Evolutionary conservation across 2,888 invertebrate genomes (phyloP), one percentile per base, ranked within the genome.

Genomic region (Cephalotes varians): DNA sequence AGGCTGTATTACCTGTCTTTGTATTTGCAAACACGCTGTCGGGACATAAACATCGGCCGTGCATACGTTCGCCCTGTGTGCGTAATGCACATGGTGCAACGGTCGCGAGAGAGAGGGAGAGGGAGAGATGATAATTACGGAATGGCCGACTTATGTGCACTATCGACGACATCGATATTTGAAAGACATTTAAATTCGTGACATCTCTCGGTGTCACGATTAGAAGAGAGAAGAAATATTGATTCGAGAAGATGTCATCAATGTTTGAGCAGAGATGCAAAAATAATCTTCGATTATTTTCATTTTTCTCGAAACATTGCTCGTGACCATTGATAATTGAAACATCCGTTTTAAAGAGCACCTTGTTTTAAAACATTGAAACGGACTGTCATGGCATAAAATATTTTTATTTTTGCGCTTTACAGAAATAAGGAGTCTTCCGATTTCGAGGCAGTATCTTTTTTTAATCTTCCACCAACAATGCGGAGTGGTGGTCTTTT

Each of bases 21-120:
- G 91, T 91, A 90, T 91, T 86, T 82, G 88, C 90, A 87, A 91
- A 91, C 89, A 90, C 74, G 85, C 86, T 87, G 88, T 84, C 85
- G 76, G 64, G 86, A 85, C 88, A 86, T 88, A 90, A 91, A 89
- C 89, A 74, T 74, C 64, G 7, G 34, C 21, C 64, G 10, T 34
- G 44, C 64, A 3, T 12, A 34, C 44, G 12, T 6, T 2, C 25
- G 47, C 85, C 65, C 25, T 62, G 18, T 28, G 47, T 12, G 31
- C 25, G 56, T 15, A 49, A 51, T 25, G 37, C 47, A 7, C n/a
- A 15, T 6, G n/a, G 40, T 44, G 44, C 34, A 71, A 37, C 31
- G 54, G 25, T 54, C n/a, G 62, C 40, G n/a, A 25, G n/a, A 18
- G 21, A 40, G 12, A 47, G 47, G 5, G 47, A 47, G 47, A n/a